phyloP scores from a whole-genome alignment of 2,797 vertebrate species.

The Takifugu ocellatus region DNA sequence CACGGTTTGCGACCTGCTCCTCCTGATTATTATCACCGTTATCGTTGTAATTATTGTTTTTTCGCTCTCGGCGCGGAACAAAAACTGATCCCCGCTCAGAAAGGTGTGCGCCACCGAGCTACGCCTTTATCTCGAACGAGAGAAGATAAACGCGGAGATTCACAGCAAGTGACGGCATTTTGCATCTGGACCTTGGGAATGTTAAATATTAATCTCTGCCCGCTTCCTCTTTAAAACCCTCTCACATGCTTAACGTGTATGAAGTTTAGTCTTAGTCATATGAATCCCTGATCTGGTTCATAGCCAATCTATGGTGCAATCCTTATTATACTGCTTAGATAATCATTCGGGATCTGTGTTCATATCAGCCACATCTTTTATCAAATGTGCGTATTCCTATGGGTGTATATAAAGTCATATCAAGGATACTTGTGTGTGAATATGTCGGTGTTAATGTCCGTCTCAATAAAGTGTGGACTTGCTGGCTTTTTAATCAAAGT shows the following conservation, averaged over 20 bases:
- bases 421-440: slow-evolving; percentile 56
- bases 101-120: slow-evolving; percentile 58
- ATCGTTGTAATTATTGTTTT: too few species aligned
- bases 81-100: slow-evolving; percentile 58
- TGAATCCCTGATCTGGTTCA: slow-evolving; percentile 54
- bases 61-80: slow-evolving; percentile 69
- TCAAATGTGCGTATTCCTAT: slow-evolving; percentile 68
- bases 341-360: slow-evolving; percentile 65
- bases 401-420: slow-evolving; percentile 69
- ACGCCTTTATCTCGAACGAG: slow-evolving; percentile 64
- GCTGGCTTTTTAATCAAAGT: slow-evolving; percentile 44
- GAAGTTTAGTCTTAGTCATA: slow-evolving; percentile 51
- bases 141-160: slow-evolving; percentile 48
- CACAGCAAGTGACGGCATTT: slow-evolving; percentile 44
- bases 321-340: slow-evolving; percentile 66
- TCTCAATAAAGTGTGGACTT: slow-evolving; percentile 69
- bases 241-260: slow-evolving; percentile 58
- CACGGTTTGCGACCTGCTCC: background rate
- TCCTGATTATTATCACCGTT: too few species aligned
- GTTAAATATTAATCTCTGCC: slow-evolving; percentile 70
- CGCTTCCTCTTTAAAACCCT: slow-evolving; percentile 38
- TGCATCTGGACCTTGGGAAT: slow-evolving; percentile 60
- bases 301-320: slow-evolving; percentile 65
- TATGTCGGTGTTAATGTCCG: slow-evolving; percentile 63
- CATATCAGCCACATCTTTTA: slow-evolving; percentile 63